A percentile compares a stretch with the other conserved stretches of the same genome.
These are phyloP conservation scores for Dromius quadrimaculatus DNA, from an alignment of 2,888 invertebrate genomes.

Conservation along the genomic window DNA sequence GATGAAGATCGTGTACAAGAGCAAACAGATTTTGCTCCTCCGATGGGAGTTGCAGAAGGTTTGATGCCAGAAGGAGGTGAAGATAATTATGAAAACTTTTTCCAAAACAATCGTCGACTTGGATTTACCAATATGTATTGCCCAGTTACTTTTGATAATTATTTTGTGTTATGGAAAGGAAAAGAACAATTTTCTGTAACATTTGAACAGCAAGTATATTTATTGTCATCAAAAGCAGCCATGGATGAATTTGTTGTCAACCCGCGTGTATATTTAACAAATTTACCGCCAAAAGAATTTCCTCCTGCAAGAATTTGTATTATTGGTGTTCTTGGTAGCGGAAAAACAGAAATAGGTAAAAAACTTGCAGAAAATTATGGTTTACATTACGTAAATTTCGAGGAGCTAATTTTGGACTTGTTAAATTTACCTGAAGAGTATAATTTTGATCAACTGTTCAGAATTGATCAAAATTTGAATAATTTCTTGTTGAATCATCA, in stretches of 20 bases:
- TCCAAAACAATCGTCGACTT: slow-evolving; percentile 63
- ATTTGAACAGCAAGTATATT: slow-evolving; percentile 70
- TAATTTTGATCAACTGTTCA: slow-evolving; percentile 26
- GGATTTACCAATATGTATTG: slow-evolving; percentile 74
- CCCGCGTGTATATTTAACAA: slow-evolving; percentile 68
- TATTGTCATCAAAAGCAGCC: slow-evolving; percentile 68
- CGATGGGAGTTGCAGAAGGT: slow-evolving; percentile 64
- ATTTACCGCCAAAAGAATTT: slow-evolving; percentile 65
- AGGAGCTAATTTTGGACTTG: slow-evolving; percentile 58
- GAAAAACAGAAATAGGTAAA: slow-evolving; percentile 69
- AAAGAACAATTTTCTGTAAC: slow-evolving; percentile 69
- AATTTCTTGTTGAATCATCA: not conserved
- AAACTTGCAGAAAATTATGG: slow-evolving; percentile 71
- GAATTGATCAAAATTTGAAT: slow-evolving; percentile 7
- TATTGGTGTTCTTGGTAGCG: slow-evolving; percentile 70
- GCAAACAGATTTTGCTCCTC: slow-evolving; percentile 65
- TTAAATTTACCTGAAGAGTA: slow-evolving; percentile 18
- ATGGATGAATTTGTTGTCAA: slow-evolving; percentile 68
- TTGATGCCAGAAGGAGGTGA: slow-evolving; percentile 62
- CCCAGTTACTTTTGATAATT: slow-evolving; percentile 71
- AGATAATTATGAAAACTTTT: slow-evolving; percentile 54
- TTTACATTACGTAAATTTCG: slow-evolving; percentile 69
- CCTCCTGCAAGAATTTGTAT: slow-evolving; percentile 72
- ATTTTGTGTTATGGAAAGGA: slow-evolving; percentile 73
- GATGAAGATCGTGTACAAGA: slow-evolving; percentile 68